A percentile compares a stretch with the other conserved stretches of the same genome.
Conservation (phyloP, 2,888 invertebrate genomes). For the Gymnosoma rotundatum region DNA sequence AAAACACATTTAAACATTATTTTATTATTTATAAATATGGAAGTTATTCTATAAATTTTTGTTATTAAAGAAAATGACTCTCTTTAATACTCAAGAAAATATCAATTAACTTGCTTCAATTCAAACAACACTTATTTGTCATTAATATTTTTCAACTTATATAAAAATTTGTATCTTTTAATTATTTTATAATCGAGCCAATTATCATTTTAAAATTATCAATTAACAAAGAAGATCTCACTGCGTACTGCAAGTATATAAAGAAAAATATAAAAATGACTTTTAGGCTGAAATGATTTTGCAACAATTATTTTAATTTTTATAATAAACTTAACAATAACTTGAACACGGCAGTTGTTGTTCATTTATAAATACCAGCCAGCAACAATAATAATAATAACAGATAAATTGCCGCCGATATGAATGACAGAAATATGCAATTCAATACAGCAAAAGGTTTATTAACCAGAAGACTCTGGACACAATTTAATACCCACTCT, state of each 20-base stretch:
- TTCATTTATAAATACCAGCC: conserved; percentile 32
- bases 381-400: conserved; percentile 35
- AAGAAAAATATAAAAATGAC: neutral
- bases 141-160: neutral
- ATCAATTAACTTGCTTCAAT: too few relatives aligned
- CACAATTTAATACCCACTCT: conserved; percentile 57
- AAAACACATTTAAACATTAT: too few relatives aligned
- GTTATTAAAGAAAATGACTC: too few relatives aligned
- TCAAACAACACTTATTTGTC: too few relatives aligned
- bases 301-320: conserved; percentile 58
- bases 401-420: conserved; percentile 60
- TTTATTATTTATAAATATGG: too few relatives aligned
- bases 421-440: conserved; percentile 43
- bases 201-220: conserved; percentile 29
- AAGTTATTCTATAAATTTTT: too few relatives aligned
- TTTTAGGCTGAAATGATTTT: conserved; percentile 46
- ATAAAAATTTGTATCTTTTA: neutral
- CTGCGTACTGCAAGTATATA: too few relatives aligned
- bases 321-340: conserved; percentile 3
- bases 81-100: too few relatives aligned
- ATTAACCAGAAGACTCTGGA: conserved; percentile 48
- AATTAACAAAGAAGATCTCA: neutral
- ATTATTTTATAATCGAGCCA: conserved; percentile 19
- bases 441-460: conserved; percentile 3
- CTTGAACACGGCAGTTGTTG: conserved; percentile 40